These are phyloP conservation scores for Euura saliciscinereae DNA, from an alignment of 1,140 invertebrate species.

Conservation along the genomic window DNA sequence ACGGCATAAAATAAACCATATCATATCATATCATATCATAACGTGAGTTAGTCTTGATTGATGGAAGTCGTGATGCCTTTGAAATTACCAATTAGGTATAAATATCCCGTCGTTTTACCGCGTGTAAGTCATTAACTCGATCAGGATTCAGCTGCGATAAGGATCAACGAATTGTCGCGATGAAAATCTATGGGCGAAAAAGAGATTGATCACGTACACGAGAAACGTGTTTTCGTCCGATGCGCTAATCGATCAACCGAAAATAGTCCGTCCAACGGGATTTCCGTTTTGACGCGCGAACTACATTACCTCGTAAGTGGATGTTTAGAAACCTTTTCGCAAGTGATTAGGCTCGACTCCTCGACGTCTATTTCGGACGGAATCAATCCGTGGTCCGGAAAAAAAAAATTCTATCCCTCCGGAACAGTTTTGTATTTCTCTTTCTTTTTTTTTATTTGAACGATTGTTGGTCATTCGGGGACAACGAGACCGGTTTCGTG, in stretches of 20 bases:
- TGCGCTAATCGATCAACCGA: slow-evolving; percentile 9
- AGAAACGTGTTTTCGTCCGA: slow-evolving; percentile 8
- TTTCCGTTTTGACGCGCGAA: not conserved
- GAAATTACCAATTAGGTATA: slow-evolving; percentile 2
- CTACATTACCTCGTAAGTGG: slow-evolving; percentile 3
- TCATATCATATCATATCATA: no score
- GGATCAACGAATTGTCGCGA: not conserved
- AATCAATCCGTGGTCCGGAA: no score
- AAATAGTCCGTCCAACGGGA: not conserved
- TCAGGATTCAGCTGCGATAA: slow-evolving; percentile 6
- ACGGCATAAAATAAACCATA: no score
- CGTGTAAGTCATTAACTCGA: slow-evolving; percentile 6
- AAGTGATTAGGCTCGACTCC: not conserved
- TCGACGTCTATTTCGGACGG: no score
- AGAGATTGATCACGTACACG: slow-evolving; percentile 10
- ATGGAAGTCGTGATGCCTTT: not conserved
- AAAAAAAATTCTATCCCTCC: no score
- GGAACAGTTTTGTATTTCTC: no score
- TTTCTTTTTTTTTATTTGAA: not conserved
- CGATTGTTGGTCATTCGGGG: not conserved
- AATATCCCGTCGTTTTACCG: not conserved
- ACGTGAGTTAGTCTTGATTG: not conserved
- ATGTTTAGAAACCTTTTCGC: not conserved
- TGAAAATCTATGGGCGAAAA: not conserved
- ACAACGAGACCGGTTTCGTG: not conserved